These are phyloP conservation scores for Epicauta chinensis DNA, from an alignment of 1,140 invertebrate species.

Conservation along the genomic window DNA sequence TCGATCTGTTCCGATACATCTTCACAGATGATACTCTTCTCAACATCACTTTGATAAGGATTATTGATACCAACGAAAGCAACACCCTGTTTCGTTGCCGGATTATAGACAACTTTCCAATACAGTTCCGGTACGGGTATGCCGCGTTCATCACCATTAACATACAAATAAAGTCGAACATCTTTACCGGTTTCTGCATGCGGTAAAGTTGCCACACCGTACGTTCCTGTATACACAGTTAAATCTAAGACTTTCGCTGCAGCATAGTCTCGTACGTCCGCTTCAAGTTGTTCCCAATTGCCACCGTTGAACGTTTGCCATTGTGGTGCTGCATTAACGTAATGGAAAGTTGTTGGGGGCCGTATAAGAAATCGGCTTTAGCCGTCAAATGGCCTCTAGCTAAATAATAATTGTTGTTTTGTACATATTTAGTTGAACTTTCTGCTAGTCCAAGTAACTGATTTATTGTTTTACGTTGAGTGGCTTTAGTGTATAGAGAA, in stretches of 20 bases:
- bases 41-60: slow-evolving; percentile 37
- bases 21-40: slow-evolving; percentile 26
- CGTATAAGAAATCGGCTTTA: slow-evolving; percentile 59
- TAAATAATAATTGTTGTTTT: slow-evolving; percentile 40
- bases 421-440: slow-evolving; percentile 31
- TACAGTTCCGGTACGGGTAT: slow-evolving; percentile 47
- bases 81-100: slow-evolving; percentile 38
- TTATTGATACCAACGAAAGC: slow-evolving; percentile 50
- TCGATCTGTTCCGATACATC: slow-evolving; percentile 23
- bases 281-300: slow-evolving; percentile 50
- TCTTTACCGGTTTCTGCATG: slow-evolving; percentile 41
- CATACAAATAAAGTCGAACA: slow-evolving; percentile 45
- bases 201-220: slow-evolving; percentile 46
- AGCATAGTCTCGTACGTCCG: slow-evolving; percentile 41
- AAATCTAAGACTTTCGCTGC: slow-evolving; percentile 33
- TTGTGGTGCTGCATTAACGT: slow-evolving; percentile 51
- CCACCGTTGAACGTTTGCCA: slow-evolving; percentile 52
- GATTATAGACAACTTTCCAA: slow-evolving; percentile 49
- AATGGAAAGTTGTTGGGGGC: slow-evolving; percentile 56
- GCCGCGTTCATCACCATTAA: slow-evolving; percentile 41
- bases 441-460: slow-evolving; percentile 31
- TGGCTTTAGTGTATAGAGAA: slow-evolving; percentile 25
- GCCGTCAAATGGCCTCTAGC: slow-evolving; percentile 60
- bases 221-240: slow-evolving; percentile 52
- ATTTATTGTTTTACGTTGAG: slow-evolving; percentile 31